Percentiles rank a stretch among this genome's conserved stretches.
Evolutionary conservation across 2,888 invertebrate genomes (phyloP).

Genomic region (Apotomis betuletana): DNA sequence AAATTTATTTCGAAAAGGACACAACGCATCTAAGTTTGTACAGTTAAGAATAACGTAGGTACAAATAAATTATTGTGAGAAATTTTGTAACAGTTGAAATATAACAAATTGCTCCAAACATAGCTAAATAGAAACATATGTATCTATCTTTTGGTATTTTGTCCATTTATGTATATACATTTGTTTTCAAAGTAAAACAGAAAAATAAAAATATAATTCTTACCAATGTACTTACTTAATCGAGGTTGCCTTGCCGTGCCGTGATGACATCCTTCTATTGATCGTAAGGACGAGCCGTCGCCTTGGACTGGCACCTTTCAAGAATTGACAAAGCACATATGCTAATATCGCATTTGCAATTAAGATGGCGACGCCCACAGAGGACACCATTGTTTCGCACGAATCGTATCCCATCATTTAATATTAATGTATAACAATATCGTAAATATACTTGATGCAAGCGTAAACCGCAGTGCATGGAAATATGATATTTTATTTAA

Average conservation of each 20-base stretch:
- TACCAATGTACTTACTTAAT: constrained; percentile 2
- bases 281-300: constrained; percentile 63
- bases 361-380: constrained; percentile 75
- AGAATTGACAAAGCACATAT: constrained; percentile 78
- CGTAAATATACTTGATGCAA: constrained; percentile 37
- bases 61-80: too few relatives aligned
- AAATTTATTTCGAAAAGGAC: not conserved
- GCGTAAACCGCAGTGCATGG: constrained; percentile 24
- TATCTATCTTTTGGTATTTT: too few relatives aligned
- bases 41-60: not conserved
- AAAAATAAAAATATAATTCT: too few relatives aligned
- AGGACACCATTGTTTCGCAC: constrained; percentile 74
- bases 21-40: not conserved
- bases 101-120: too few relatives aligned
- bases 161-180: too few relatives aligned
- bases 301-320: constrained; percentile 73
- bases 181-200: too few relatives aligned
- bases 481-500: constrained; percentile 39
- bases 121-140: too few relatives aligned
- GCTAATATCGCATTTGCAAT: constrained; percentile 80
- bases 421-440: constrained; percentile 38
- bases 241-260: constrained; percentile 36
- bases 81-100: too few relatives aligned
- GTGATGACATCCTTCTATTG: constrained; percentile 56
- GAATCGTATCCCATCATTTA: constrained; percentile 59